Evolutionary conservation across 2,888 invertebrate genomes (phyloP).

Genomic region (Sarcophaga carnaria): DNA sequence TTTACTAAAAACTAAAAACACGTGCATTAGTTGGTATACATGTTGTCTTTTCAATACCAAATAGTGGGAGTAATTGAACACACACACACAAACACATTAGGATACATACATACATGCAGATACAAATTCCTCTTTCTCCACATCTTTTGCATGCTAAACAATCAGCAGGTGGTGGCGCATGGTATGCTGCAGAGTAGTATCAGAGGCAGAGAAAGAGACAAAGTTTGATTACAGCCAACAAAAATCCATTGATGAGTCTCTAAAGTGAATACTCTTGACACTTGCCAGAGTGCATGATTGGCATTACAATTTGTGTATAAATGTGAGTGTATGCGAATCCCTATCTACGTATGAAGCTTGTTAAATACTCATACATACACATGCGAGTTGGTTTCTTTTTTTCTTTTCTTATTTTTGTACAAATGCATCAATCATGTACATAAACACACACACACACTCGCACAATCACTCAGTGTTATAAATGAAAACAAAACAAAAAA

Average conservation of each 20-base stretch:
- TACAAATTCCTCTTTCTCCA: background rate
- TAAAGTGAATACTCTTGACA: constrained; percentile 69
- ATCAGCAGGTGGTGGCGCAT: constrained; percentile 56
- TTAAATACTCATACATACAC: background rate
- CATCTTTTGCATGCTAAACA: background rate
- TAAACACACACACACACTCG: background rate
- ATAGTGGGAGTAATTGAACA: background rate
- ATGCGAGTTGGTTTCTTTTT: constrained; percentile 5
- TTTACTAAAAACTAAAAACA: constrained; percentile 66
- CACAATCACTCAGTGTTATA: constrained; percentile 6
- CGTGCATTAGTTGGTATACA: constrained; percentile 50
- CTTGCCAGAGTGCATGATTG: constrained; percentile 70
- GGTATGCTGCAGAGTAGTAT: background rate
- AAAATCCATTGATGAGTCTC: constrained; percentile 69
- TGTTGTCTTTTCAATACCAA: background rate
- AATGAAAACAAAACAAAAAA: constrained; percentile 41
- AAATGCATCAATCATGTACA: constrained; percentile 58
- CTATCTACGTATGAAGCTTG: constrained; percentile 22
- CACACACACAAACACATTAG: background rate
- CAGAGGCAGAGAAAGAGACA: constrained; percentile 55
- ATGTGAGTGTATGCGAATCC: constrained; percentile 25
- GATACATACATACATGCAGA: background rate
- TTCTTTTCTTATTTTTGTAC: constrained; percentile 15
- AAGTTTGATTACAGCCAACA: constrained; percentile 69
- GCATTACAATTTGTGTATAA: constrained; percentile 67